phyloP scores from a whole-genome alignment of 2,113 vertebrate species.

The Danionella cerebrum region DNA sequence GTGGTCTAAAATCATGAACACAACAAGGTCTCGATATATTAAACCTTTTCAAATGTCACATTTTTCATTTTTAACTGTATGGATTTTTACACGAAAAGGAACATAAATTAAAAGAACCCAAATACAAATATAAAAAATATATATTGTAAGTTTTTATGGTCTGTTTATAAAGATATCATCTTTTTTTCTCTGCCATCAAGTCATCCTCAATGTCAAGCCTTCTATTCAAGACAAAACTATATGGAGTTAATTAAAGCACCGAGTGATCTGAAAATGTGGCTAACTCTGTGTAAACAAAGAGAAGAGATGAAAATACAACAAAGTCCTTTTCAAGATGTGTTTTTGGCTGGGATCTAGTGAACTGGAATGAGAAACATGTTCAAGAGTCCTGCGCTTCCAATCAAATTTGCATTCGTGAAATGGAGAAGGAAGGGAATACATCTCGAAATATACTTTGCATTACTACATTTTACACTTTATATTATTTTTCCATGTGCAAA shows the following conservation, averaged over 20 bases:
- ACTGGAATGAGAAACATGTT: constrained; percentile 42
- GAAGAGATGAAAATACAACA: constrained; percentile 27
- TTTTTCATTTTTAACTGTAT: too few species aligned
- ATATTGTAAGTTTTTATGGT: background rate
- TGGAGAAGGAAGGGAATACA: constrained; percentile 6
- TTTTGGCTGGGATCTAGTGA: constrained; percentile 25
- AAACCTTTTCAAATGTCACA: too few species aligned
- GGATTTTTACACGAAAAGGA: too few species aligned
- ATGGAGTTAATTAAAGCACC: constrained; percentile 40
- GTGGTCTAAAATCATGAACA: background rate
- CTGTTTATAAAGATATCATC: too few species aligned
- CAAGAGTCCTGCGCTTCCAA: constrained; percentile 18
- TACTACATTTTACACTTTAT: too few species aligned
- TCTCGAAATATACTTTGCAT: too few species aligned
- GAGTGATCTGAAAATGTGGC: constrained; percentile 33
- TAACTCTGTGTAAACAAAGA: constrained; percentile 33
- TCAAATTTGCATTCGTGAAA: constrained; percentile 22
- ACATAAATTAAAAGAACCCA: too few species aligned
- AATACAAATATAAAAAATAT: constrained; percentile 5
- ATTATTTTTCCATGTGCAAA: too few species aligned
- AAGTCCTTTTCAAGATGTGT: constrained; percentile 25
- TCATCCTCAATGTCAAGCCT: constrained; percentile 22
- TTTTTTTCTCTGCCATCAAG: constrained; percentile 18
- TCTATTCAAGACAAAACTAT: constrained; percentile 18
- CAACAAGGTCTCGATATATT: background rate